Base-by-base conservation (phyloP, 2,888 invertebrate genomes). In the Caenorhabditis afra region DNA sequence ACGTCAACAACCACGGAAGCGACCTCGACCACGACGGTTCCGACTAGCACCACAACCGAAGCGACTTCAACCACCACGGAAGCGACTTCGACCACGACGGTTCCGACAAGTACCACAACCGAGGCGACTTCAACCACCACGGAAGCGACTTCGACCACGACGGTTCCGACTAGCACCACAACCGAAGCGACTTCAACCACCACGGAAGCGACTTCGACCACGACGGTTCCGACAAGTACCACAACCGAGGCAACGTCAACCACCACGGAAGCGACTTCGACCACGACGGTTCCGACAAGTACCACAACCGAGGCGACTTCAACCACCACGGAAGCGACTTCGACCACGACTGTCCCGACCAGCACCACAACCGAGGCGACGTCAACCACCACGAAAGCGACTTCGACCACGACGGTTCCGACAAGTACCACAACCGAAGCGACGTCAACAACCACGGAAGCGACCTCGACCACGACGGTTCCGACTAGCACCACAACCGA, bases 321-420 rank as follows among this genome's bases (percentile, higher is more conserved):
- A 1, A 71, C 71, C 10, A 59, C 71, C 4, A 67, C 75, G 0
- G 70, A 61, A n/a, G 41, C 41, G 7, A 41, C 41, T 11, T 41
- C 41, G 11, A 41, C 41, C 7, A 41, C 41, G 1, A 81, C 78
- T 16, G 70, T 59, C 18, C 20, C 55, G 5, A 76, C 76, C 22
- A 59, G 37, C 5, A 75, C 75, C n/a, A 66, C 75, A 12, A 67
- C 75, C 0, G 70, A 61, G 10, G 41, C 41, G 2, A 41, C 41
- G 4, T 41, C 41, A 3, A 41, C 41, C 7, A 41, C 41, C 11
- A 41, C 68, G 3, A 11, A 14, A 11, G 12, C 41, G 2, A 41
- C 41, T 14, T 41, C 41, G 14, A 41, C 41, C 2, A 41, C 41
- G 7, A 41, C 41, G 4, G 41, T 14, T 2, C 12, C 22, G 11